Conservation (phyloP, 2,113 vertebrate species). For the Rissa tridactyla region DNA sequence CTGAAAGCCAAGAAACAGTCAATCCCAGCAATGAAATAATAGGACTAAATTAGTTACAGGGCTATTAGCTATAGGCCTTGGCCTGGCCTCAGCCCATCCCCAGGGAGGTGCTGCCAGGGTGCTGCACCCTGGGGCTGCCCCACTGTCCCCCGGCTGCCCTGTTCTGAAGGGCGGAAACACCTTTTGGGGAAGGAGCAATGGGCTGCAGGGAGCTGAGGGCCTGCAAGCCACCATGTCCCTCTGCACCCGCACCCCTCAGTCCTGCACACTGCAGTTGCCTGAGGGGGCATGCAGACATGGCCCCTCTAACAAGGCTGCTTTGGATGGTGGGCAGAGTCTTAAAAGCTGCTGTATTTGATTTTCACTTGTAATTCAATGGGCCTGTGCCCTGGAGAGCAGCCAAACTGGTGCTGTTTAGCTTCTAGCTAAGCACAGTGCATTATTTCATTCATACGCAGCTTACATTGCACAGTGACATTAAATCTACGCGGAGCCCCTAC, state of each 20-base stretch:
- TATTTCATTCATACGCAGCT: not conserved
- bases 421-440: not conserved
- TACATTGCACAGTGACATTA: not conserved
- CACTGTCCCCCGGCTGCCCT: fast-evolving
- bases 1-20: not conserved
- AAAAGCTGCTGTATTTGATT: not conserved
- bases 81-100: not conserved
- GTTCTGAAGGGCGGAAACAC: not conserved
- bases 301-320: not conserved
- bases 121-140: not conserved
- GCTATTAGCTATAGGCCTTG: not conserved
- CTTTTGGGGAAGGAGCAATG: not conserved
- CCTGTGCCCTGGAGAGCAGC: not conserved
- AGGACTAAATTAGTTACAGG: not conserved
- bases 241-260: not conserved
- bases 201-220: not conserved
- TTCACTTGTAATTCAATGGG: not conserved
- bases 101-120: too few species aligned
- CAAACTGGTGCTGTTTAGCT: not conserved
- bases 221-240: not conserved
- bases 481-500: not conserved
- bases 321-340: not conserved
- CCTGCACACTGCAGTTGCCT: not conserved
- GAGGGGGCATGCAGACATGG: fast-evolving
- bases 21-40: not conserved